phyloP scores from a whole-genome alignment of 2,113 vertebrate species.

The Casuarius casuarius region DNA sequence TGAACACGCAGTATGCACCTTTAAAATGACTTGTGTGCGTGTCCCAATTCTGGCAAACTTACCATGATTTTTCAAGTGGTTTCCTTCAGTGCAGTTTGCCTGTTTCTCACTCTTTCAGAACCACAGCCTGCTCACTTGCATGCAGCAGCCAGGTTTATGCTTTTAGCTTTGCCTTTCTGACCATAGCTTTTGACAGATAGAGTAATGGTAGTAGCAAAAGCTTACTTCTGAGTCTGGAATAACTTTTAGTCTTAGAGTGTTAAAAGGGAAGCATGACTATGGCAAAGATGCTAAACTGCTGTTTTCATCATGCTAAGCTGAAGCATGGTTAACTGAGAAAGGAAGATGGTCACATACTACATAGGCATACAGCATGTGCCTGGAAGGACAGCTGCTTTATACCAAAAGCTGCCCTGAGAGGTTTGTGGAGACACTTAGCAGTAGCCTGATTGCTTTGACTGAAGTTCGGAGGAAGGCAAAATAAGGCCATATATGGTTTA shows the following conservation, averaged over 20 bases:
- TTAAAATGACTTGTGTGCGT: background rate
- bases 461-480: background rate
- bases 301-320: background rate
- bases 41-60: background rate
- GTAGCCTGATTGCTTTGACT: background rate
- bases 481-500: background rate
- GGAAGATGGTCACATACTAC: background rate
- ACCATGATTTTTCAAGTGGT: background rate
- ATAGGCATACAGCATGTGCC: background rate
- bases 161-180: background rate
- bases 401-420: background rate
- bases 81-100: background rate
- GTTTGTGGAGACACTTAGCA: background rate
- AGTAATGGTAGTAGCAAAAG: background rate
- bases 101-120: background rate
- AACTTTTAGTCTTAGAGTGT: background rate
- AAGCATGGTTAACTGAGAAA: background rate
- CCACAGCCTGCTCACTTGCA: background rate
- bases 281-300: background rate
- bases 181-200: background rate
- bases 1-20: rapidly evolving
- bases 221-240: background rate
- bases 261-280: background rate
- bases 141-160: background rate
- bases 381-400: background rate